Conservation (phyloP, 2,113 vertebrate genomes). For the Apodemus speciosus region DNA sequence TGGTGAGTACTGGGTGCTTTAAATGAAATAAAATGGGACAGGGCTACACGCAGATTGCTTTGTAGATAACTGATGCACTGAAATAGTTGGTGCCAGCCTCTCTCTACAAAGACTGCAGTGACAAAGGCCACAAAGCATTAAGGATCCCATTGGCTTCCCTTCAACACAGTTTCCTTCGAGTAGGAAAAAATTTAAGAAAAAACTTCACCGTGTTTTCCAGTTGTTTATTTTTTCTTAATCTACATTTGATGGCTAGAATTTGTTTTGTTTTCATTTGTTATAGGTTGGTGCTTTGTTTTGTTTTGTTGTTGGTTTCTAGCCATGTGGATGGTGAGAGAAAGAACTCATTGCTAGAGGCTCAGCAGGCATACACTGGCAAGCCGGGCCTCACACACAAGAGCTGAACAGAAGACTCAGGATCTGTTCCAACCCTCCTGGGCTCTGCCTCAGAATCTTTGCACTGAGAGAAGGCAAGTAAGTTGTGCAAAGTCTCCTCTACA, state of each 20-base stretch:
- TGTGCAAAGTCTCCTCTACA: neutral
- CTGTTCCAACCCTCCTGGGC: neutral
- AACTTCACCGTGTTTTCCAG: neutral
- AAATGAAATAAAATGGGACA: constrained; percentile 23
- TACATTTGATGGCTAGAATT: constrained; percentile 11
- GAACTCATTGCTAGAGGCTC: neutral
- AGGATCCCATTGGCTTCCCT: neutral
- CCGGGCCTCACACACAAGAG: neutral
- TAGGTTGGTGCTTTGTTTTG: neutral
- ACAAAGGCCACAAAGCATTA: neutral
- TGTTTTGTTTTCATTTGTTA: neutral
- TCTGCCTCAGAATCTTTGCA: neutral
- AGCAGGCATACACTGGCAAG: neutral
- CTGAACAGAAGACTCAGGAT: neutral
- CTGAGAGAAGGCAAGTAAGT: neutral
- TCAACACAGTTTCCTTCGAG: neutral
- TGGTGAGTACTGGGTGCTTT: neutral
- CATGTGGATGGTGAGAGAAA: neutral
- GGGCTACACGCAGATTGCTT: neutral
- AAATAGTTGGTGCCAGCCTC: neutral
- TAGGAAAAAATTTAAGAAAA: constrained; percentile 18
- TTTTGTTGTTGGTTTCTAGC: neutral
- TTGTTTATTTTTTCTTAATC: neutral
- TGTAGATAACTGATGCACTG: constrained; percentile 8
- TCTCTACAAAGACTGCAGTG: neutral